Evolutionary conservation across 2,797 vertebrate genomes (phyloP).

Genomic region (Cebuella pygmaea): DNA sequence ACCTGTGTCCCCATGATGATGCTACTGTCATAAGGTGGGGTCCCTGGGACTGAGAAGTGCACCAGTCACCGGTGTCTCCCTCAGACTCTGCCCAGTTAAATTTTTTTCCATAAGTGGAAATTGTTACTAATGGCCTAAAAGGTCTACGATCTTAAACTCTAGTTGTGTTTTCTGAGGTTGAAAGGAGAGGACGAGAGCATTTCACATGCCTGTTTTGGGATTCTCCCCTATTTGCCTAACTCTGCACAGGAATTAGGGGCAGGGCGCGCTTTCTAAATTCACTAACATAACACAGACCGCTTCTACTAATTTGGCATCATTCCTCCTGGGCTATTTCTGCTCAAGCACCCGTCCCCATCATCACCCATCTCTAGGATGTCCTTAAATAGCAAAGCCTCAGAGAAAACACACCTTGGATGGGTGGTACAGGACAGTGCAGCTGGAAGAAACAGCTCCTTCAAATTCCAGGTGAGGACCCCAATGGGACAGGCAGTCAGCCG

Average conservation of each 20-base stretch:
- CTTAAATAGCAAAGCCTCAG: neutral
- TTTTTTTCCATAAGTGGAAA: too few relatives aligned
- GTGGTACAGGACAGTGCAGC: neutral
- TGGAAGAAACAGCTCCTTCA: neutral
- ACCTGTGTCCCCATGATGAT: neutral
- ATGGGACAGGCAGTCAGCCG: neutral
- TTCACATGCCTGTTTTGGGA: neutral
- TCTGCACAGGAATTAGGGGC: neutral
- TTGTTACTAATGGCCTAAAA: too few relatives aligned
- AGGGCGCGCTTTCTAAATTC: neutral
- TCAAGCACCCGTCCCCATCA: neutral
- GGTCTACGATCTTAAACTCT: neutral
- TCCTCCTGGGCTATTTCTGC: too few relatives aligned
- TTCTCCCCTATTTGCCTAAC: neutral
- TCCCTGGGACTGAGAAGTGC: neutral
- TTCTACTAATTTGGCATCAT: neutral
- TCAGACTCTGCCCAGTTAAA: neutral
- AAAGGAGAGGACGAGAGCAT: neutral
- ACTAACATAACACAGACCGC: neutral
- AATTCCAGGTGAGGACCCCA: neutral
- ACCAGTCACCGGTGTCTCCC: neutral
- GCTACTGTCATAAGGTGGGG: neutral
- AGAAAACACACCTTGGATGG: neutral
- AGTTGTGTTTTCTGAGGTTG: neutral
- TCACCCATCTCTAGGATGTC: neutral